Conservation (phyloP, 1,140 invertebrate genomes). For the Batillaria attramentaria region DNA sequence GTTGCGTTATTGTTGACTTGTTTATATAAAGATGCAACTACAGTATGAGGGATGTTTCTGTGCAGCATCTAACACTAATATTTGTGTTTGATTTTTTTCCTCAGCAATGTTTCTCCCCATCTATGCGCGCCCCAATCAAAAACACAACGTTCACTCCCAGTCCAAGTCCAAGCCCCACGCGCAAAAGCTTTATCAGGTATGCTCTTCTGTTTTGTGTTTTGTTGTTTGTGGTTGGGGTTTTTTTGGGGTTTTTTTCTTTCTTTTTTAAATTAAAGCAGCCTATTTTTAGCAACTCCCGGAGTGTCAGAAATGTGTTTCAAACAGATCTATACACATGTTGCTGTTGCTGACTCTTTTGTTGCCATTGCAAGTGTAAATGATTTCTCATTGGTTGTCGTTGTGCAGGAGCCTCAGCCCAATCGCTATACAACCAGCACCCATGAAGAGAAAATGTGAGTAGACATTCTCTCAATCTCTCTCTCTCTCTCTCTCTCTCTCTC, state of each 20-base stretch:
- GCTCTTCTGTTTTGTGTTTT: background rate
- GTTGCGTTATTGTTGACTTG: too few species aligned
- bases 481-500: background rate
- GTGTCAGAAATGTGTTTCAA: too few species aligned
- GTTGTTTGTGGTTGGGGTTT: too few species aligned
- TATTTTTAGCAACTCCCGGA: too few species aligned
- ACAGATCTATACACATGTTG: too few species aligned
- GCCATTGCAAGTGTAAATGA: background rate
- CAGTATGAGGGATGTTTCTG: too few species aligned
- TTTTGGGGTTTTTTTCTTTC: background rate
- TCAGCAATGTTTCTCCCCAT: conserved; percentile 79
- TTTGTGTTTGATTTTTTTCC: conserved; percentile 58
- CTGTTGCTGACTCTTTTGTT: background rate
- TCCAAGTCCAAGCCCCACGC: conserved; percentile 78
- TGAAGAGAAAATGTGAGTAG: conserved; percentile 65
- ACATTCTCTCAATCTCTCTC: background rate
- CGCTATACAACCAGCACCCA: conserved; percentile 54
- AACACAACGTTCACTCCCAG: conserved; percentile 79
- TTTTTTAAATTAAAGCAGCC: too few species aligned
- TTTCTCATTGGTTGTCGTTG: conserved; percentile 9
- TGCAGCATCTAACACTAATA: too few species aligned
- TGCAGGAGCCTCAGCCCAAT: conserved; percentile 66
- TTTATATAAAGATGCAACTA: too few species aligned
- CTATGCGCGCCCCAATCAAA: conserved; percentile 75
- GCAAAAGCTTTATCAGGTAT: conserved; percentile 64